Evolutionary conservation across 2,113 vertebrate species (phyloP).

Genomic region (Malurus alboscapulatus): DNA sequence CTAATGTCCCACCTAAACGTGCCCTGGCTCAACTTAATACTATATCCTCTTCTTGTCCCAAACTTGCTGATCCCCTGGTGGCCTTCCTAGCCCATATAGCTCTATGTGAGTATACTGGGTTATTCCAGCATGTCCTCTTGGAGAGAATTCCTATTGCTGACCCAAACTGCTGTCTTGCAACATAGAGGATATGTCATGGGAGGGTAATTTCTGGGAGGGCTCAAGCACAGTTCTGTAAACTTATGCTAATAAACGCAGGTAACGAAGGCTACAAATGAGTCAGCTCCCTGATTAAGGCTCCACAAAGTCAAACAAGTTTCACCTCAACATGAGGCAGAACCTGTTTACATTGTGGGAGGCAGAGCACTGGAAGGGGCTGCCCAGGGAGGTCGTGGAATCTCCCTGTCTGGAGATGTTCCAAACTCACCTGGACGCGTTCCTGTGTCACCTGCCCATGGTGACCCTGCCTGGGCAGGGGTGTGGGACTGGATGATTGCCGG

Average conservation of each 20-base stretch:
- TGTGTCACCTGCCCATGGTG: neutral
- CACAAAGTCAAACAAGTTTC: neutral
- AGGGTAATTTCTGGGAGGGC: neutral
- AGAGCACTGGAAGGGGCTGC: neutral
- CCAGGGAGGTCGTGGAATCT: fast-evolving
- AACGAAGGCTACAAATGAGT: neutral
- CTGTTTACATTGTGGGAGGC: fast-evolving
- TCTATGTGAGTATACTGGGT: neutral
- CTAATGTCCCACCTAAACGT: neutral
- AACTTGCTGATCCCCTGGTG: neutral
- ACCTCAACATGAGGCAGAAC: fast-evolving
- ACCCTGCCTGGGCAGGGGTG: neutral
- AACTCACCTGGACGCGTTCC: fast-evolving
- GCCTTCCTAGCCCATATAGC: neutral
- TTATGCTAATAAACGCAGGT: neutral
- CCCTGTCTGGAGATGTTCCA: too few species aligned
- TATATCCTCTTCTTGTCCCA: too few species aligned
- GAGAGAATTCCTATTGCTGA: neutral
- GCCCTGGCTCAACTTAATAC: neutral
- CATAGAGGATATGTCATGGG: neutral
- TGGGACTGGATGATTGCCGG: too few species aligned
- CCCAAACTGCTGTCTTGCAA: fast-evolving
- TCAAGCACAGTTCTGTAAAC: neutral
- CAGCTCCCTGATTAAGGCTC: neutral
- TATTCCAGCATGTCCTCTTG: neutral